Conservation (phyloP, 2,113 vertebrate species). For the Ahaetulla prasina region DNA sequence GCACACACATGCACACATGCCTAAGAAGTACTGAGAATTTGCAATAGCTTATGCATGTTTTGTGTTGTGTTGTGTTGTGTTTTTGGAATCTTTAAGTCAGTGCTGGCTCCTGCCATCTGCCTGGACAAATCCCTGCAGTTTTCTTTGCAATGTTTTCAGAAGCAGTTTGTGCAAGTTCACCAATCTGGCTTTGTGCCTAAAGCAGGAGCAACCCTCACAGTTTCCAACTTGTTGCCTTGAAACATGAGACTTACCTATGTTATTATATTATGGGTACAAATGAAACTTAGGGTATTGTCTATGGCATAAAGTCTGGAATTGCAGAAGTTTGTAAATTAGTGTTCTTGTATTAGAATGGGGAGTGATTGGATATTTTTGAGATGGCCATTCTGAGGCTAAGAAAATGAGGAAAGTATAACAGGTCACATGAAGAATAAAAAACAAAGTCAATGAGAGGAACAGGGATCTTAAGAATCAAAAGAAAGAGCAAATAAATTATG, state of each 20-base stretch:
- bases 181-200: background rate
- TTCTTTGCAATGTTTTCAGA: background rate
- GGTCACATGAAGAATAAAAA: background rate
- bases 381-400: background rate
- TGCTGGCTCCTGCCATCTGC: background rate
- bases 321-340: background rate
- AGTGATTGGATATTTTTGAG: background rate
- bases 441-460: background rate
- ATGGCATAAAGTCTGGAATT: background rate
- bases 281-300: background rate
- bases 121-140: background rate
- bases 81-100: background rate
- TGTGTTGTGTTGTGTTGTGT: background rate
- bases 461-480: background rate
- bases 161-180: background rate
- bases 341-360: background rate
- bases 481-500: background rate
- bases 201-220: background rate
- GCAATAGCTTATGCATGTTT: background rate
- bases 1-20: background rate
- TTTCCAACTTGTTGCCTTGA: background rate
- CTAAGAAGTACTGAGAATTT: background rate
- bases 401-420: background rate
- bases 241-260: background rate
- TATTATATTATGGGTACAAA: background rate